phyloP scores from a whole-genome alignment of 2,113 vertebrate genomes.

The Halichoeres trimaculatus region DNA sequence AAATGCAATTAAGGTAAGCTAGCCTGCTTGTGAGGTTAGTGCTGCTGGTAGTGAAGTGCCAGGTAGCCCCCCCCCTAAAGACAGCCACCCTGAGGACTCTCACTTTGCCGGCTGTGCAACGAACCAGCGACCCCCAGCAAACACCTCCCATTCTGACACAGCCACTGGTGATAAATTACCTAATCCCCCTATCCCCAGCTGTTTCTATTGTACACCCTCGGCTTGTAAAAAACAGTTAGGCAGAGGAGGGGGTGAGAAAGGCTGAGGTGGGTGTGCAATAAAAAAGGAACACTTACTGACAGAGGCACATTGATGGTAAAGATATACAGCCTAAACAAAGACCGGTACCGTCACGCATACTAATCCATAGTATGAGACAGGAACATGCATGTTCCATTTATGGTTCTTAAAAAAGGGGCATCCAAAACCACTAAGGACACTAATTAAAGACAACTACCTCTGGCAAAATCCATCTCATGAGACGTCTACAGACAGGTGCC shows the following conservation, averaged over 20 bases:
- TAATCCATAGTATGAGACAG: conserved; percentile 30
- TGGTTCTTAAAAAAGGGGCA: conserved; percentile 4
- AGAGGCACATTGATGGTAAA: conserved; percentile 41
- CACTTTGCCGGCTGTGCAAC: conserved; percentile 59
- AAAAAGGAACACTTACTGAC: conserved; percentile 35
- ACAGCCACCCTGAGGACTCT: conserved; percentile 58
- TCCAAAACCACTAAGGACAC: conserved; percentile 17
- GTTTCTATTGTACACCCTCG: conserved; percentile 57
- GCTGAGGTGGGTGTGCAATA: conserved; percentile 30
- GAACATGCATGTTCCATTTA: conserved; percentile 9
- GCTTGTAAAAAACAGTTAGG: conserved; percentile 49
- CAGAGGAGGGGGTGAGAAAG: conserved; percentile 37
- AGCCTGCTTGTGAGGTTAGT: conserved; percentile 49
- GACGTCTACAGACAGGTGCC: conserved; percentile 23
- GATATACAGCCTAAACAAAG: conserved; percentile 54
- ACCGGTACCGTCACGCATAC: neutral
- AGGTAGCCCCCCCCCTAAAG: conserved; percentile 42
- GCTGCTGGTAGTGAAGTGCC: conserved; percentile 33
- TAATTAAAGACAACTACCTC: conserved; percentile 34
- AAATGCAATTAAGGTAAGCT: conserved; percentile 65
- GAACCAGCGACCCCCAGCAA: conserved; percentile 61
- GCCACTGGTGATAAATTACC: conserved; percentile 75
- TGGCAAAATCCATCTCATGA: conserved; percentile 15
- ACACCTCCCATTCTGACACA: conserved; percentile 62
- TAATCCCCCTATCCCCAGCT: conserved; percentile 55